Conservation (phyloP, 2,888 invertebrate species). For the Tetragnatha montana region DNA sequence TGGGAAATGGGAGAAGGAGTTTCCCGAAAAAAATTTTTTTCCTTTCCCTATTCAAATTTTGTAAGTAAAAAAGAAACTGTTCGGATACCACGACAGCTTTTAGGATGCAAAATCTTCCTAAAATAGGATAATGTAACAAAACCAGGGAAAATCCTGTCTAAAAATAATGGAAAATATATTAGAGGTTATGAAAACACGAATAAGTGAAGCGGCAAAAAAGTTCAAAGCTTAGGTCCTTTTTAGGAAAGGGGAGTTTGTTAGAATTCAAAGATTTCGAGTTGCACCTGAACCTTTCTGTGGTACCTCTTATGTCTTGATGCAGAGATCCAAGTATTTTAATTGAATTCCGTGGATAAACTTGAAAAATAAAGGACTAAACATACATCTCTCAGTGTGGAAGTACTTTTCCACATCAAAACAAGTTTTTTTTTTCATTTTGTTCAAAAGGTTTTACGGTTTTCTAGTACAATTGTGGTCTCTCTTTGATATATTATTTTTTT, state of each 20-base stretch:
- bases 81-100: neutral
- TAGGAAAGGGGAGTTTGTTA: neutral
- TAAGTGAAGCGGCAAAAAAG: conserved; percentile 3
- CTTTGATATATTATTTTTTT: no score
- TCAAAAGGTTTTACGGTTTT: neutral
- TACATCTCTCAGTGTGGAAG: neutral
- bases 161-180: conserved; percentile 31
- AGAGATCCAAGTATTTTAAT: conserved; percentile 16
- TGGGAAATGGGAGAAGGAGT: conserved; percentile 5
- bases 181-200: conserved; percentile 13
- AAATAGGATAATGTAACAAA: neutral
- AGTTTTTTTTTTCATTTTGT: neutral
- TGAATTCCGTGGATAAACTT: neutral
- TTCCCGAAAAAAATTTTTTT: neutral
- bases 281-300: conserved; percentile 15
- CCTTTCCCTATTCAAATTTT: neutral
- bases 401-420: no score
- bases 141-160: neutral
- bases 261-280: conserved; percentile 10
- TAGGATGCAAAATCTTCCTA: neutral
- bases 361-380: conserved; percentile 22
- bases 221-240: conserved; percentile 12
- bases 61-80: neutral
- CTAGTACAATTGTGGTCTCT: no score
- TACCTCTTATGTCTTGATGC: conserved; percentile 7